Evolutionary conservation across 2,888 invertebrate species (phyloP).

Genomic region (Apotomis turbidana): DNA sequence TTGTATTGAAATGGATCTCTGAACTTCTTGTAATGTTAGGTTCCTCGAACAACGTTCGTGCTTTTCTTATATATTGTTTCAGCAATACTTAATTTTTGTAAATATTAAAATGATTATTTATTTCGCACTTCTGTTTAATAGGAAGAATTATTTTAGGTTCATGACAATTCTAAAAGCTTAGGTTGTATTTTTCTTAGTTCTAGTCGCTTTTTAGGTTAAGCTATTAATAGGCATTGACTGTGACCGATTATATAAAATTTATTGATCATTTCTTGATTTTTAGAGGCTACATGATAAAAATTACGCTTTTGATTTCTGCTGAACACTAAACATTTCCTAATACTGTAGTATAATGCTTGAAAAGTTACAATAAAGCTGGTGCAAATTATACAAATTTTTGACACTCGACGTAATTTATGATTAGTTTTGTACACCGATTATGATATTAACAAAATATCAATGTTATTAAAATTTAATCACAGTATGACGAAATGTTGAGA

Average conservation of each 20-base stretch:
- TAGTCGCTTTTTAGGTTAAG: slow-evolving; percentile 77
- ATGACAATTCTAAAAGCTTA: slow-evolving; percentile 72
- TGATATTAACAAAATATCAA: slow-evolving; percentile 2
- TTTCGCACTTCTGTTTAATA: slow-evolving; percentile 31
- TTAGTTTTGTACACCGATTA: slow-evolving; percentile 25
- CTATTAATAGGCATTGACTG: slow-evolving; percentile 49
- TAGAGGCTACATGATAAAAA: slow-evolving; percentile 34
- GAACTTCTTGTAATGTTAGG: slow-evolving; percentile 27
- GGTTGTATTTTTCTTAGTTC: slow-evolving; percentile 75
- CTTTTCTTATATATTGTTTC: slow-evolving; percentile 39
- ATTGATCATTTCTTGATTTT: slow-evolving; percentile 44
- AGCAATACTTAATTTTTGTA: slow-evolving; percentile 55
- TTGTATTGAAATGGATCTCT: slow-evolving; percentile 41
- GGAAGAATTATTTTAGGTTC: slow-evolving; percentile 58
- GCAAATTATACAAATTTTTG: slow-evolving; percentile 33
- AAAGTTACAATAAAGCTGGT: slow-evolving; percentile 33
- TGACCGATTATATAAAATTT: slow-evolving; percentile 51
- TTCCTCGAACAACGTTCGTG: slow-evolving; percentile 31
- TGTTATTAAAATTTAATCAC: slow-evolving; percentile 19
- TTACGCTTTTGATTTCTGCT: slow-evolving; percentile 15
- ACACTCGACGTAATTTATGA: slow-evolving; percentile 20
- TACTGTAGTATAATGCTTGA: slow-evolving; percentile 25
- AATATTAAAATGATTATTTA: slow-evolving; percentile 49
- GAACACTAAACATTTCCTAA: slow-evolving; percentile 13
- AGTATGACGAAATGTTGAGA: slow-evolving; percentile 13